Base-by-base conservation (phyloP, 92 coral and sea anemone species). In the Diadumene lineata region DNA sequence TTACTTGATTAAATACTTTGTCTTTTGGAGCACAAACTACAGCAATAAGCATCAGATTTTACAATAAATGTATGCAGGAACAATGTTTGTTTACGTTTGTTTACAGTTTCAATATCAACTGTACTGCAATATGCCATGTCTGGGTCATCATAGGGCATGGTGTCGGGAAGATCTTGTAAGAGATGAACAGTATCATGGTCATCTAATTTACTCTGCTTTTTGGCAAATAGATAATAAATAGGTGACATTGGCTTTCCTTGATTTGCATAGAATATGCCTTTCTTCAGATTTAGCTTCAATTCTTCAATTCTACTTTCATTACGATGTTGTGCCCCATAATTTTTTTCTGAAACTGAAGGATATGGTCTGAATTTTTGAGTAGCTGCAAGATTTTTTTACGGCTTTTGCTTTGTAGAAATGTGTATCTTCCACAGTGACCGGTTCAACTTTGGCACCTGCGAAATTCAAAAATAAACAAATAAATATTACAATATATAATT, bases 341-440 rank as follows among this genome's bases (percentile, higher is more conserved):
- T 46, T 43, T 56, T 51, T 60, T 82, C 81, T 75, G 81, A 46
- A n/a, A 82, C 60, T 15, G 87, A 57, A 26, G 82, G 82, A 57
- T 78, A 69, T 27, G 82, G 82, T 33, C 68, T 61, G 31, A 77
- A 29, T 62, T 77, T 83, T 69, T 83, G 76, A 50, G 25, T 16
- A 64, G 87, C 82, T 48, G n/a, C n/a, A n/a, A n/a, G 87, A 79
- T 79, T 77, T 79, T 66, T 83, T 83, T 19, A 79, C 79, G 51
- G 77, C 70, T 65, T 79, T 85, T 50, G 74, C 89, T 64, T 85
- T 85, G 72, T 79, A 74, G 60, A 79, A 69, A 66, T 79, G 74
- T 15, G 80, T 74, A 61, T 85, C 85, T 69, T 85, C 82, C 28
- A 85, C 85, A 71, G 75, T 56, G 31, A 69, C 63, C 68, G 82